Evolutionary conservation across 1,140 invertebrate genomes (phyloP), one percentile per base, ranked within the genome.

Genomic region (Scaptomyza graminum): DNA sequence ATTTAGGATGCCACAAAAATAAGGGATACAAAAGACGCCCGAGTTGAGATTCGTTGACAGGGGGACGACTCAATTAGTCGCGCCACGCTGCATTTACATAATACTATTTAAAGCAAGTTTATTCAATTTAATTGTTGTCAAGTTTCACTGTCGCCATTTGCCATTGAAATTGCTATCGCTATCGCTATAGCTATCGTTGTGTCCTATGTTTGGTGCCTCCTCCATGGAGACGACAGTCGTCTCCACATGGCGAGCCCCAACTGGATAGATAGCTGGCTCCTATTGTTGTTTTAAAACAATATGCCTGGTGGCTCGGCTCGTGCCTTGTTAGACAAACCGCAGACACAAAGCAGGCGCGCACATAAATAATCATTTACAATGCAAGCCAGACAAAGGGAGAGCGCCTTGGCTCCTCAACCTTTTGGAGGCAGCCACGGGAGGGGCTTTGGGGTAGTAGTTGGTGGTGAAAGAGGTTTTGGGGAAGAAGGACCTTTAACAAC

Each of bases 31-130:
- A 13, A 34, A 9, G 31, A 9, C 0, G 31, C 1, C 5, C 13
- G 9, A 57, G 31, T 34, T 43, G 62, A 66, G 64, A 37, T 60
- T 8, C 55, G 63, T 46, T 72, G 46, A 68, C 65, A 62, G 56
- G n/a, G 34, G 50, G 50, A 80, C 71, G 67, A 82, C 82, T 85
- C 82, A 85, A 85, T 85, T 85, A 87, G 81, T 63, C 47, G 74
- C 68, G 28, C 63, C 47, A 72, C 66, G 60, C 18, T 77, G 78
- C 71, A 87, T 87, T 81, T 87, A 75, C 82, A 87, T 87, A 87
- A 87, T 56, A 78, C 78, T 85, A 78, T 81, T 85, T 78, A 51
- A 66, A 81, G 82, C 64, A 71, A 82, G 82, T 87, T 87, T 71
- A 72, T 78, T 75, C 75, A 57, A 75, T 85, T 85, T 82, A 78